Evolutionary conservation across 2,888 invertebrate species (phyloP), one percentile per base, ranked within the genome.

Genomic region (Eupithecia dodoneata): DNA sequence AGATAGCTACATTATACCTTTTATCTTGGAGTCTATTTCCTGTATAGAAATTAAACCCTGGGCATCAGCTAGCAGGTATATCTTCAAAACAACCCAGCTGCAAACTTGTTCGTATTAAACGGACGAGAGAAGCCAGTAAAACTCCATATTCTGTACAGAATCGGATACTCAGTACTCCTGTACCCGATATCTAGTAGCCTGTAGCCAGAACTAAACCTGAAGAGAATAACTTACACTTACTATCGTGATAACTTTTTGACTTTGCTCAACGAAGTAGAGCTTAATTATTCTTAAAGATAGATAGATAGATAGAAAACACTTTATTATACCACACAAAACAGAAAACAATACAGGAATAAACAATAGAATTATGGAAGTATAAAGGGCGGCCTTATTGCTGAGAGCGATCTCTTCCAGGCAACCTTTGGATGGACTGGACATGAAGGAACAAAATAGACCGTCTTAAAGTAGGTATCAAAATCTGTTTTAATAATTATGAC

Each of bases 121-220:
- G 69, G 69, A 69, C 69, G n/a, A 45, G 45, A 18, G 69, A 69
- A 69, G 69, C 69, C 69, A n/a, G 15, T 45, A 18, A 69, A 69
- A 69, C 66, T 66, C 15, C 18, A 69, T 13, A 44, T 69, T 10
- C 45, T 18, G 45, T n/a, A 18, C n/a, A 7, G 45, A 69, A 69
- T 69, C 18, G 18, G 69, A 45, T 69, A 42, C n/a, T 45, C 10
- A 3, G 9, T 15, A 44, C 42, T 66, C 3, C 44, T 4, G 18
- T 66, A 69, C 44, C 3, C 0, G 76, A 73, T 76, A 73, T n/a
- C 71, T 70, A 63, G 69, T 70, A 52, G 73, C 71, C 18, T 66
- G 42, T 15, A 66, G 66, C 3, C 7, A 42, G 66, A 66, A 42
- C 66, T 41, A 2, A 0, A 15, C 15, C 42, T 42, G 42, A 42